These are phyloP conservation scores for Ariopsis seemanni DNA, from an alignment of 2,113 vertebrate species.

Conservation along the genomic window DNA sequence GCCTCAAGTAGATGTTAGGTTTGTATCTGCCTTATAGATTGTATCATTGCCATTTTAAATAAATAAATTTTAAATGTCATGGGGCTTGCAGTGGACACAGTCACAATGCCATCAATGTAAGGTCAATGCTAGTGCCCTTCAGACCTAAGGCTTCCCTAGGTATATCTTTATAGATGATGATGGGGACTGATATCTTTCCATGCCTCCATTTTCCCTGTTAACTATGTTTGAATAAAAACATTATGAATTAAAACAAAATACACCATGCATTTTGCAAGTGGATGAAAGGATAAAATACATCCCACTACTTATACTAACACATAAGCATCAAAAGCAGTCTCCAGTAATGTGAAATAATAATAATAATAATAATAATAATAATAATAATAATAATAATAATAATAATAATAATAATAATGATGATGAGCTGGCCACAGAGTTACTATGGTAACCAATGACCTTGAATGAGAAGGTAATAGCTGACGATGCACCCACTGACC, in stretches of 20 bases:
- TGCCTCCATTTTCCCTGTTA: slow-evolving; percentile 23
- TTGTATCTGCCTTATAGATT: slow-evolving; percentile 60
- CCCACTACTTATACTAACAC: background rate
- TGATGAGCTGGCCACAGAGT: slow-evolving; percentile 44
- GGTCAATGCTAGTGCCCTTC: slow-evolving; percentile 52
- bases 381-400: too few species aligned
- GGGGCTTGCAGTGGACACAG: slow-evolving; percentile 59
- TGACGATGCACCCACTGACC: slow-evolving; percentile 32
- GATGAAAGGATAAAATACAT: background rate
- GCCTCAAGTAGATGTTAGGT: slow-evolving; percentile 68
- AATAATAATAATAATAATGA: too few species aligned
- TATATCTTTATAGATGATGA: slow-evolving; percentile 53
- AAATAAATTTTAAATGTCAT: slow-evolving; percentile 45
- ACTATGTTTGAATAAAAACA: background rate
- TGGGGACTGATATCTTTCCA: slow-evolving; percentile 26
- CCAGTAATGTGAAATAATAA: slow-evolving; percentile 46
- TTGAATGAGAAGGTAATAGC: slow-evolving; percentile 36
- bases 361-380: background rate
- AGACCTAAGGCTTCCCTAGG: slow-evolving; percentile 38
- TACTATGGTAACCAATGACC: slow-evolving; percentile 54
- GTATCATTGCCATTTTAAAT: slow-evolving; percentile 66
- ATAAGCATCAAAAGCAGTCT: slow-evolving; percentile 20
- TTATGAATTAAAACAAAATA: background rate
- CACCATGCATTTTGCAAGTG: slow-evolving; percentile 3
- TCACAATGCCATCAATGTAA: slow-evolving; percentile 53